A percentile compares a stretch with the other conserved stretches of the same genome.
These are phyloP conservation scores for Hemibagrus guttatus DNA, from an alignment of 2,797 vertebrate species.

Conservation along the genomic window DNA sequence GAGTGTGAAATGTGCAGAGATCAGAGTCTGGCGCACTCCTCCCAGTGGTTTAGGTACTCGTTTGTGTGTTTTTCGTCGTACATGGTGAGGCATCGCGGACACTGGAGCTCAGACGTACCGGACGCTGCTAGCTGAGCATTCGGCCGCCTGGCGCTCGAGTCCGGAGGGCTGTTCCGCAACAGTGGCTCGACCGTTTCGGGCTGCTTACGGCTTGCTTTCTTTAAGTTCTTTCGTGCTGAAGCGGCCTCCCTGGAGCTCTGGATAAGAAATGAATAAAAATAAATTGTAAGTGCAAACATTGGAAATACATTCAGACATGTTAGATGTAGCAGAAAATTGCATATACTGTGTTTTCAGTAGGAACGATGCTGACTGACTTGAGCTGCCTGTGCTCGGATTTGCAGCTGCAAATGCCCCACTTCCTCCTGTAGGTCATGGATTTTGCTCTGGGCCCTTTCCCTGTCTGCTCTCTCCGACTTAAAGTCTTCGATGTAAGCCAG, in stretches of 20 bases:
- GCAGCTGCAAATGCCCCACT: constrained; percentile 75
- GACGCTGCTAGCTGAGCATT: constrained; percentile 52
- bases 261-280: constrained; percentile 30
- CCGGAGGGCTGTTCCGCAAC: constrained; percentile 65
- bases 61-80: constrained; percentile 78
- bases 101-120: constrained; percentile 81
- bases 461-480: constrained; percentile 86
- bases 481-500: constrained; percentile 91
- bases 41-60: constrained; percentile 85
- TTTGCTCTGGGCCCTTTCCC: constrained; percentile 87
- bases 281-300: background rate
- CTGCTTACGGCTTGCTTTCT: constrained; percentile 64
- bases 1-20: constrained; percentile 25
- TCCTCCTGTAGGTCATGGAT: constrained; percentile 86
- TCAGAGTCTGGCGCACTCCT: constrained; percentile 81
- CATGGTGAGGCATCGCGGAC: constrained; percentile 81
- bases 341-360: background rate
- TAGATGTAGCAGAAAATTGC: background rate
- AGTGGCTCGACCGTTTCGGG: constrained; percentile 65
- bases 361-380: constrained; percentile 49
- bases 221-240: constrained; percentile 70
- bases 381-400: constrained; percentile 83
- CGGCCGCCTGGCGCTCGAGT: constrained; percentile 55
- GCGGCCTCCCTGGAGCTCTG: constrained; percentile 70
- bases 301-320: background rate